A percentile compares a stretch with the other conserved stretches of the same genome.
Conservation (phyloP, 1,140 invertebrate genomes). For the Neodiprion virginianus region DNA sequence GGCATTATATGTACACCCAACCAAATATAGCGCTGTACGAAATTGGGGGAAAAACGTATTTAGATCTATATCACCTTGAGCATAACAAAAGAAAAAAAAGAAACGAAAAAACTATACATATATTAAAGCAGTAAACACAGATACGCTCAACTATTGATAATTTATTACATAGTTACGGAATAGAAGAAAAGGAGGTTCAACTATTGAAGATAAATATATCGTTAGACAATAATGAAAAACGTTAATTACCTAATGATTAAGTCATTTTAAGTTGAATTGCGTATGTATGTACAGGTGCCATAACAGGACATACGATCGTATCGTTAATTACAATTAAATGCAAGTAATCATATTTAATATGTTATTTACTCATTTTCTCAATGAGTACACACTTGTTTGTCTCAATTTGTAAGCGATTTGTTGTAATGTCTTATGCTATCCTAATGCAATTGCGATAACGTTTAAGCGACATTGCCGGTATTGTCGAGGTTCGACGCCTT, state of each 20-base stretch:
- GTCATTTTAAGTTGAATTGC: constrained; percentile 29
- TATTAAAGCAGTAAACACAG: not conserved
- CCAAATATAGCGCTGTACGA: constrained; percentile 5
- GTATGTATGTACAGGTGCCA: constrained; percentile 36
- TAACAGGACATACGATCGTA: constrained; percentile 31
- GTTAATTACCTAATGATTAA: constrained; percentile 28
- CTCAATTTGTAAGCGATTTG: constrained; percentile 33
- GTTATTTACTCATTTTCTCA: constrained; percentile 19
- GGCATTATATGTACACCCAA: not conserved
- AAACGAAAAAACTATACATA: not conserved
- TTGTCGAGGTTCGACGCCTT: too few species aligned
- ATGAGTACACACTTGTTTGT: constrained; percentile 15
- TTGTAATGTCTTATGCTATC: constrained; percentile 20
- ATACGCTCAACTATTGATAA: constrained; percentile 22
- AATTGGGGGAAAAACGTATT: not conserved
- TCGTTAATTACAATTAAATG: constrained; percentile 20
- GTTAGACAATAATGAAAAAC: constrained; percentile 29
- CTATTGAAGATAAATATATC: constrained; percentile 26
- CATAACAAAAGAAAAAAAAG: not conserved
- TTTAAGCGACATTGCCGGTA: not conserved
- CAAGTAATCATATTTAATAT: constrained; percentile 26
- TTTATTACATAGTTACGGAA: constrained; percentile 15
- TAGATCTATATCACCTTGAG: not conserved
- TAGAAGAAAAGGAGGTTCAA: constrained; percentile 13
- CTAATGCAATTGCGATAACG: not conserved